Evolutionary conservation across 2,888 invertebrate genomes (phyloP).

Genomic region (Lithophane ornitopus): DNA sequence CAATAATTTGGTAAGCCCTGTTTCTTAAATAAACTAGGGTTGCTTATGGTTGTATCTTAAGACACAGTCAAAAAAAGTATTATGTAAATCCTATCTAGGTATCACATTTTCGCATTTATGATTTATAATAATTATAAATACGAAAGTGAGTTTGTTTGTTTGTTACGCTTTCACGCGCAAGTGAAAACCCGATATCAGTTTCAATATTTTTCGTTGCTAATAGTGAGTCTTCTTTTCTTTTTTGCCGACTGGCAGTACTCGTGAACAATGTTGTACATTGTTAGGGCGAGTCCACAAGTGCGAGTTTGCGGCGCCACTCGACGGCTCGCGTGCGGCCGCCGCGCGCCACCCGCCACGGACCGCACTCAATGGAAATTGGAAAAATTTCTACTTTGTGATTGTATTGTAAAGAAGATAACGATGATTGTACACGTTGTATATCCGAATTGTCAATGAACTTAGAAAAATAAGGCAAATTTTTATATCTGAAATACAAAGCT

Average conservation of each 20-base stretch:
- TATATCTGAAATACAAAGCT: background rate
- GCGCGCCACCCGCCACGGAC: background rate
- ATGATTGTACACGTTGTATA: slow-evolving; percentile 18
- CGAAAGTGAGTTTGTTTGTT: too few species aligned
- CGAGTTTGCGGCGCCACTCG: slow-evolving; percentile 38
- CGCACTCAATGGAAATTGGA: slow-evolving; percentile 48
- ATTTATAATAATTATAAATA: too few species aligned
- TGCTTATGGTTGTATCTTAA: too few species aligned
- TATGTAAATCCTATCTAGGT: too few species aligned
- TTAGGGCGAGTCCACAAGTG: slow-evolving; percentile 37
- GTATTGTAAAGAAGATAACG: slow-evolving; percentile 32
- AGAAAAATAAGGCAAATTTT: background rate
- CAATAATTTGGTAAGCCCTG: too few species aligned
- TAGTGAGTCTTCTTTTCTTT: slow-evolving; percentile 1
- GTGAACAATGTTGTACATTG: slow-evolving; percentile 44
- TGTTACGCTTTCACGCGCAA: too few species aligned
- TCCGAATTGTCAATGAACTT: slow-evolving; percentile 14
- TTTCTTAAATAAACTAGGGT: too few species aligned
- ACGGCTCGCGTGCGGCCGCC: slow-evolving; percentile 22
- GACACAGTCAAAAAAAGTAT: too few species aligned
- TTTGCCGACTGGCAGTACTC: background rate
- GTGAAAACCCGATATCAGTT: background rate
- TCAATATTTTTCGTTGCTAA: background rate
- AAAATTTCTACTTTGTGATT: slow-evolving; percentile 37
- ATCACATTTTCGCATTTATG: too few species aligned